Base-by-base conservation (phyloP, 1,140 invertebrate species). In the Drosophila orena region DNA sequence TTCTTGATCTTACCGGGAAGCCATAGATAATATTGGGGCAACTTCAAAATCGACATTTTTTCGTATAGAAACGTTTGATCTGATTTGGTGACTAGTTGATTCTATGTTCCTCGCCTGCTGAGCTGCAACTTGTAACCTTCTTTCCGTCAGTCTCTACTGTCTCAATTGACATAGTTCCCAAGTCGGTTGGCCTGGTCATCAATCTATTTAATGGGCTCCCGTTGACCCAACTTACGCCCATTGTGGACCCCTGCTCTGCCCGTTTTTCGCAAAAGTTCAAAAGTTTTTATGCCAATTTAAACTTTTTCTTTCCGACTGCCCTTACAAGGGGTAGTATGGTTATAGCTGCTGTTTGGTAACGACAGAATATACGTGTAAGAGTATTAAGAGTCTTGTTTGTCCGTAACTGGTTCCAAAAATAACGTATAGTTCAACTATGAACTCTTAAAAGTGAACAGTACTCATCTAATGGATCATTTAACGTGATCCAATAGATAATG, bases 211-310 rank as follows among this genome's bases (percentile, higher is more conserved):
- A 72, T 55, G 56, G 73, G 17, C 42, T 64, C 69, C 76, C 78
- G 76, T 83, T 84, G 76, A 84, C 80, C 70, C 43, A 49, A 65
- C 44, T 35, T 15, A 53, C 50, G 24, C 30, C 46, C 30, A 15
- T 54, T 22, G 37, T 46, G 38, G 35, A 43, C 22, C 34, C 22
- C 64, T 59, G 57, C 34, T 15, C 58, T 55, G 57, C 34, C 55
- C 62, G 47, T 38, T 49, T 46, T 40, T 14, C 14, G 44, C 22
- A 62, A 75, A 46, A 72, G 72, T 78, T 65, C 54, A 65, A 60
- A 68, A 55, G 55, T 84, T 79, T 64, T 79, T 49, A 80, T 77
- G 72, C 54, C 81, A 84, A 77, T 80, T 84, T 85, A 77, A 83
- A 84, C 66, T 74, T 84, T 77, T 53, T 50, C 34, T 35, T 35